These are phyloP conservation scores for Karalla daura DNA, from an alignment of 2,797 vertebrate genomes.

Conservation along the genomic window DNA sequence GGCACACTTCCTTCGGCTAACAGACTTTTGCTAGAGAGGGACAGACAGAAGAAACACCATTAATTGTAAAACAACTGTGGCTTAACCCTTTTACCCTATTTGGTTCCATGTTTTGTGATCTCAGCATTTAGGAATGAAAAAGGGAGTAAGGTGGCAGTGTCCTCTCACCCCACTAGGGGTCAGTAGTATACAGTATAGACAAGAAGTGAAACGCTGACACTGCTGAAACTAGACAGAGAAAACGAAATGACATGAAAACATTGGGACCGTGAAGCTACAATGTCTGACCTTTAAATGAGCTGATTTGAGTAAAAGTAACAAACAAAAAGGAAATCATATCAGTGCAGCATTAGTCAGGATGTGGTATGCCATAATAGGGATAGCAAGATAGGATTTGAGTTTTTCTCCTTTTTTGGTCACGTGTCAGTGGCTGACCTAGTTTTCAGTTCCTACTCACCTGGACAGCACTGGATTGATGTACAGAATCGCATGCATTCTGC, in stretches of 20 bases:
- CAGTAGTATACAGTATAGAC: conserved; percentile 2
- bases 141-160: not conserved
- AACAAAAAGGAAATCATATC: too few species aligned
- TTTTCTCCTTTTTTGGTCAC: too few species aligned
- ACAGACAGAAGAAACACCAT: not conserved
- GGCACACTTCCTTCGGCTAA: conserved; percentile 92
- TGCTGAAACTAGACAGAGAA: not conserved
- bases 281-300: conserved; percentile 9
- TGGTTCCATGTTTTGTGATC: not conserved
- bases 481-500: too few species aligned
- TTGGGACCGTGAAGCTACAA: not conserved
- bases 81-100: too few species aligned
- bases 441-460: too few species aligned
- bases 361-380: too few species aligned
- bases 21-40: conserved; percentile 89
- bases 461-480: too few species aligned
- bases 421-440: too few species aligned
- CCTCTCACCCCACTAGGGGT: conserved; percentile 23
- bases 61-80: not conserved
- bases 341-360: too few species aligned
- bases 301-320: conserved; percentile 3
- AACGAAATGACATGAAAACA: not conserved
- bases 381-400: too few species aligned
- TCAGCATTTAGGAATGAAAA: not conserved
- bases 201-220: not conserved